Conservation (phyloP, 2,888 invertebrate species). For the Lobophora halterata region DNA sequence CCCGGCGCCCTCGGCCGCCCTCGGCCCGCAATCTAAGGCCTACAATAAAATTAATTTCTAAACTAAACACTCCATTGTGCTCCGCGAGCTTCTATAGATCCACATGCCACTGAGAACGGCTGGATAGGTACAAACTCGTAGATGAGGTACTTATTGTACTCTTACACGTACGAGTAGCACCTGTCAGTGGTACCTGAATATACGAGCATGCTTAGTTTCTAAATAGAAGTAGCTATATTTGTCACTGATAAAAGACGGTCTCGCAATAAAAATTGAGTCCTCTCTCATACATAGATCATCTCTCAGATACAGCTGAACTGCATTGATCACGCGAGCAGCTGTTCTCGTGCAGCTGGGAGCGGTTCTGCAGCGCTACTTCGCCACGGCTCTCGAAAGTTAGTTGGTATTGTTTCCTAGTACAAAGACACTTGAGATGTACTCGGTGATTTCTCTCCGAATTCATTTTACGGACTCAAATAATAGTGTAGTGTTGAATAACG, state of each 20-base stretch:
- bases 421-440: constrained; percentile 20
- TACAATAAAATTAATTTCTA: constrained; percentile 65
- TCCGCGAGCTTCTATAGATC: constrained; percentile 11
- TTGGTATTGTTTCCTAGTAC: constrained; percentile 24
- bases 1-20: constrained; percentile 12
- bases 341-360: background rate
- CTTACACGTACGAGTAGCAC: too few relatives aligned
- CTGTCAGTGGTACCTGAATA: too few relatives aligned
- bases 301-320: too few relatives aligned
- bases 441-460: constrained; percentile 10
- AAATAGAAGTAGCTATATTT: too few relatives aligned
- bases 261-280: too few relatives aligned
- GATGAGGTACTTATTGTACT: background rate
- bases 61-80: constrained; percentile 47
- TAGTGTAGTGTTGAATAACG: background rate
- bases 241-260: too few relatives aligned
- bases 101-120: background rate
- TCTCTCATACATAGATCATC: too few relatives aligned
- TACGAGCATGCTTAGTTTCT: too few relatives aligned
- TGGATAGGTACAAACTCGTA: background rate
- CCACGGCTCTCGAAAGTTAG: constrained; percentile 21
- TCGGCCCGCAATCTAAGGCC: constrained; percentile 43
- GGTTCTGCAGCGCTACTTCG: constrained; percentile 17
- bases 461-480: constrained; percentile 1
- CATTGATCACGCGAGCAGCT: background rate